Percentiles rank a stretch among this genome's conserved stretches.
phyloP scores from a whole-genome alignment of 1,140 invertebrate species.

The Drusus annulatus region DNA sequence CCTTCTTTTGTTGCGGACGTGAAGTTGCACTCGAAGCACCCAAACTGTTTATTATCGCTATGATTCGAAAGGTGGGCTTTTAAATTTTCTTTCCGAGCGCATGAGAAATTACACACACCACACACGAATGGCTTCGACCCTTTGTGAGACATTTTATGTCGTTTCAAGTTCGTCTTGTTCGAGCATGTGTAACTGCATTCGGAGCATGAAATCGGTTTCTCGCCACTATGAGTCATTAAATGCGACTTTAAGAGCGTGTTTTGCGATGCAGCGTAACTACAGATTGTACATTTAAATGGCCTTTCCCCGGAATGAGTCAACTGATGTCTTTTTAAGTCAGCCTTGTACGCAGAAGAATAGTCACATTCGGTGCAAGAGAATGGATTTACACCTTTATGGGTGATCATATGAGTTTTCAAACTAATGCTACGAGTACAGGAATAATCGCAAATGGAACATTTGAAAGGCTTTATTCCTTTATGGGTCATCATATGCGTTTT shows the following conservation, averaged over 20 bases:
- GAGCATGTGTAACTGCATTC: constrained; percentile 5
- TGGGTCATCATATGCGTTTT: constrained; percentile 8
- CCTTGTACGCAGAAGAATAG: neutral
- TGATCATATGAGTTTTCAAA: constrained; percentile 3
- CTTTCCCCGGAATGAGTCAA: constrained; percentile 18
- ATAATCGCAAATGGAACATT: constrained; percentile 4
- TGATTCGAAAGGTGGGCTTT: neutral
- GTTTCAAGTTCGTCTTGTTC: neutral
- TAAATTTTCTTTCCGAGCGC: neutral
- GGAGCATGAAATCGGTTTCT: constrained; percentile 15
- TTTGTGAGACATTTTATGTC: neutral
- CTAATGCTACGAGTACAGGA: neutral
- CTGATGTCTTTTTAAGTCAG: neutral
- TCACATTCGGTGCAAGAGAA: constrained; percentile 1
- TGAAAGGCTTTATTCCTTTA: constrained; percentile 6
- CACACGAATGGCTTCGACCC: neutral
- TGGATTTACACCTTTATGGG: constrained; percentile 1
- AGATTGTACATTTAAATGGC: constrained; percentile 1
- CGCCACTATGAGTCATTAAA: neutral
- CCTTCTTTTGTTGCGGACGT: too few relatives aligned
- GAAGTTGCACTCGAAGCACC: neutral
- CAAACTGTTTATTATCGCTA: neutral
- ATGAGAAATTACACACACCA: neutral
- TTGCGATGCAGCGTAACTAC: neutral
- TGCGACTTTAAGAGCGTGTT: neutral